These are phyloP conservation scores for Sinocyclocheilus maitianheensis DNA, from an alignment of 2,113 vertebrate species.

Conservation along the genomic window DNA sequence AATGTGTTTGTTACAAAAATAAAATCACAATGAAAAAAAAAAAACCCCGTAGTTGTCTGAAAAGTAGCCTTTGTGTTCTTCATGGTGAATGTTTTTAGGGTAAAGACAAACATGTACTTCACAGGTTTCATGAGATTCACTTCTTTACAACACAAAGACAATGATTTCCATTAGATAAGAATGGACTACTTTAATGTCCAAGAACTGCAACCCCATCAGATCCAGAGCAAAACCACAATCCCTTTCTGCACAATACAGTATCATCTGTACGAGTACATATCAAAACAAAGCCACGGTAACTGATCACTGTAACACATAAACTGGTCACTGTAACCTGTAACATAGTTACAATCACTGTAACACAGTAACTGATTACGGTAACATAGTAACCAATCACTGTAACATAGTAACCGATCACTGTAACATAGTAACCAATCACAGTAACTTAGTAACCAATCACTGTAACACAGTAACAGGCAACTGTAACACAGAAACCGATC, in stretches of 20 bases:
- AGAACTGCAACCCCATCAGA: neutral
- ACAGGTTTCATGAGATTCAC: neutral
- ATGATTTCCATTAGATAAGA: neutral
- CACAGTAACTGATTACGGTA: too few relatives aligned
- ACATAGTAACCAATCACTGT: too few relatives aligned
- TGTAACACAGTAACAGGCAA: too few relatives aligned
- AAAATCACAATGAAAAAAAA: neutral
- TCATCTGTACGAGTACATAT: neutral
- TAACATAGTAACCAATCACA: too few relatives aligned
- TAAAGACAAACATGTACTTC: neutral
- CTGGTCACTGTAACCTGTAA: too few relatives aligned
- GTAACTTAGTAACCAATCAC: too few relatives aligned
- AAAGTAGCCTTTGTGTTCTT: neutral
- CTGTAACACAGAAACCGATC: too few relatives aligned
- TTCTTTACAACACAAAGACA: neutral
- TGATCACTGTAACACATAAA: too few relatives aligned
- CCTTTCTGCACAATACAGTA: neutral
- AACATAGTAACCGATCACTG: too few relatives aligned
- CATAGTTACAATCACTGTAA: too few relatives aligned
- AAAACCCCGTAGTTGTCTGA: neutral
- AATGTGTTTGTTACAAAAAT: neutral
- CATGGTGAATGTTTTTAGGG: neutral
- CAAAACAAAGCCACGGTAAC: neutral
- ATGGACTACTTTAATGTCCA: neutral
- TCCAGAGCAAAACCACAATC: conserved; percentile 8